Evolutionary conservation across 2,888 invertebrate species (phyloP), one percentile per base, ranked within the genome.

Genomic region (Folsomia candida): DNA sequence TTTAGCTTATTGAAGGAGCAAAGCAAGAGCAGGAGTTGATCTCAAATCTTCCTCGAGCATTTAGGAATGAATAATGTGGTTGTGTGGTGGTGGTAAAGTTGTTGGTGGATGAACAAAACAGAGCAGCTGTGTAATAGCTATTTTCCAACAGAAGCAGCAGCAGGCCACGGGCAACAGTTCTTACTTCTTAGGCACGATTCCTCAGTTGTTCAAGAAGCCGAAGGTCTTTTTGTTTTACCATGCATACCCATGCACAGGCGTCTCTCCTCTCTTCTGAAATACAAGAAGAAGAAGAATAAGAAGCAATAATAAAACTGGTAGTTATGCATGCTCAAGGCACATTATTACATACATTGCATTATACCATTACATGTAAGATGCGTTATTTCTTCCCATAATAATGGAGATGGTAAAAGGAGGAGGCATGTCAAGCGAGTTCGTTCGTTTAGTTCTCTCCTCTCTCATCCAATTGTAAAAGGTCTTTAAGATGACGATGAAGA

Each of bases 31-130:
- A 47, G 57, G n/a, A 57, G 57, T 57, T 57, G 57, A 57, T 57
- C 57, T 57, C 57, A 57, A 57, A 57, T 57, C 57, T 14, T 57
- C 57, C 57, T 22, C 57, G 57, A 57, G 57, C 57, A 57, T 57
- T 37, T 37, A 37, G 37, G 37, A 37, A 37, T 37, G 37, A 37
- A 37, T 37, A 37, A 37, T 37, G 37, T 37, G 37, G 37, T 37
- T 37, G 37, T 37, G 37, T n/a, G n/a, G n/a, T n/a, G n/a, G n/a
- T n/a, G 37, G 37, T 37, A 37, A 9, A 37, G 37, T 37, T 37
- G 14, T 4, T 37, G 4, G 37, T 37, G 37, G 37, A 37, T 14
- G 37, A 37, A 37, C 37, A 37, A 37, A 37, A 37, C 37, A 37
- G 37, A 37, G 37, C 37, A 37, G 37, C 37, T 37, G 37, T 37